Base-by-base conservation (phyloP, 2,888 invertebrate species). In the Conops quadrifasciatus region DNA sequence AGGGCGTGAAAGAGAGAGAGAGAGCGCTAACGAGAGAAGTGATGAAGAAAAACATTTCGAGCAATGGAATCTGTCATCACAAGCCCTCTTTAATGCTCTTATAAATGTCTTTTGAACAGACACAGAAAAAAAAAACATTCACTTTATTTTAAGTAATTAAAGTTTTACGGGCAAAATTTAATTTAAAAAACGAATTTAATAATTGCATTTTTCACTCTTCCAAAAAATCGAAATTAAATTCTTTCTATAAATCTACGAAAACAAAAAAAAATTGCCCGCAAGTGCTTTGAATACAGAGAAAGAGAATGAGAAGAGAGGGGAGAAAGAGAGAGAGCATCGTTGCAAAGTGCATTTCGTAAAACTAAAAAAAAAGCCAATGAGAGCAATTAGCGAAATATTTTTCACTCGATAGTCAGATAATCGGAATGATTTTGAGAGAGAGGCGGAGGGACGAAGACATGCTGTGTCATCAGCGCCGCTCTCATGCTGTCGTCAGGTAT, bases 371-470 rank as follows among this genome's bases (percentile, higher is more conserved):
- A 4, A 45, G 58, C 58, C 43, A 43, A 26, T 13, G 26, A 16
- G 43, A 60, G 68, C 60, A 68, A 62, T 68, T 68, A 68, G 51
- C 24, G 36, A 60, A 62, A 62, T 68, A 62, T 62, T 56, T 43
- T 36, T 3, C 47, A 36, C 2, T 36, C n/a, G 59, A 63, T 45
- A 15, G 62, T 21, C 62, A 47, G 47, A 63, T 36, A 36, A 36
- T 36, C 62, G 9, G 62, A 24, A 45, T 7, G 24, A 47, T 43
- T n/a, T n/a, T 24, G 26, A 21, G 43, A 2, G 45, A 63, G 2
- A 2, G 21, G 26, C 47, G 4, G 45, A 43, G 43, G 5, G 62
- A 45, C n/a, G 53, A 21, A 45, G 43, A 4, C 21, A 47, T 5
- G 26, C 3, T 21, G 26, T 49, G 28, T 28, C 13, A 43, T 36